Conservation (phyloP, 2,797 vertebrate species). For the Gallinago stenura region DNA sequence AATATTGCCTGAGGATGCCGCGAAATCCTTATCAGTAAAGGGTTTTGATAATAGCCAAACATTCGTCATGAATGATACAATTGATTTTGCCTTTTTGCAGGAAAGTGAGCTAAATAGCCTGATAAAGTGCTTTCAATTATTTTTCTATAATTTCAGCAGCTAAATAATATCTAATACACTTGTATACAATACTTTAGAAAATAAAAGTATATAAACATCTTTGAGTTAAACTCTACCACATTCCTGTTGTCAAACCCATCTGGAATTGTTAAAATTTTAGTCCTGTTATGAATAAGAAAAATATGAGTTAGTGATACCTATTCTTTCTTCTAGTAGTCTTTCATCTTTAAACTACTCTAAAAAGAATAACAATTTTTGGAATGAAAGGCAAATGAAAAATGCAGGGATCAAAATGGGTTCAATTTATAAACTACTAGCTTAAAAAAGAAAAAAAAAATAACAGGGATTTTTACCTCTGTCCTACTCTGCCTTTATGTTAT, state of each 20-base stretch:
- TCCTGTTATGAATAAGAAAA: not conserved
- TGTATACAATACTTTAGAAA: not conserved
- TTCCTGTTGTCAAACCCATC: not conserved
- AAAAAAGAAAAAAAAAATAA: not conserved
- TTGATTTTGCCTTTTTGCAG: not conserved
- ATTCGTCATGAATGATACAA: not conserved
- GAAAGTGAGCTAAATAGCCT: constrained; percentile 2
- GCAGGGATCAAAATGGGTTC: not conserved
- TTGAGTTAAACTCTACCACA: not conserved
- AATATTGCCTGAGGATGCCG: not conserved
- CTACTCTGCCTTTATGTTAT: not conserved
- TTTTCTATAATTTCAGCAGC: not conserved
- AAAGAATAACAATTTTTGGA: not conserved
- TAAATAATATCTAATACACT: constrained; percentile 7
- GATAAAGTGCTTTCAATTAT: constrained; percentile 6
- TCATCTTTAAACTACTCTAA: not conserved
- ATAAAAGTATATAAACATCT: not conserved
- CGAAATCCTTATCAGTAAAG: not conserved
- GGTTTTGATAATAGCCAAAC: constrained; percentile 4
- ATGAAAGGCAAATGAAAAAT: not conserved
- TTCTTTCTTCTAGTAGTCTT: not conserved
- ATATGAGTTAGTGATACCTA: not conserved
- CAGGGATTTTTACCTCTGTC: not conserved
- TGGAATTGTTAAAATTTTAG: not conserved
- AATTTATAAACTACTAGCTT: not conserved